phyloP scores from a whole-genome alignment of 2,113 vertebrate species.

The Chionomys nivalis region DNA sequence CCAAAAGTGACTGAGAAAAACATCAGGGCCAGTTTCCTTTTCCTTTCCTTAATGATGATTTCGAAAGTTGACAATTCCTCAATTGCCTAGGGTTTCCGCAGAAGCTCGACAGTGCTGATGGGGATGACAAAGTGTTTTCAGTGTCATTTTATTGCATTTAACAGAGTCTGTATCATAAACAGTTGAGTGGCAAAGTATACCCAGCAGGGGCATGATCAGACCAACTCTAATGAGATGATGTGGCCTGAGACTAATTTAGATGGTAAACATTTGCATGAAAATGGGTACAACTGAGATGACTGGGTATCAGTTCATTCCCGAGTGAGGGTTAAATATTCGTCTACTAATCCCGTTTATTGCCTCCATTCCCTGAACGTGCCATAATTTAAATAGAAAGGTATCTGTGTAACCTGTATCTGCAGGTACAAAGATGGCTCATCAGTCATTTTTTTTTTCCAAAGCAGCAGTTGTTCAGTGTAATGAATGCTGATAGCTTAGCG shows the following conservation, averaged over 20 bases:
- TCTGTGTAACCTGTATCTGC: background rate
- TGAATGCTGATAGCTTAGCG: background rate
- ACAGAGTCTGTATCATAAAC: slow-evolving; percentile 65
- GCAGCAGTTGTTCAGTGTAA: background rate
- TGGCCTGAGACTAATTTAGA: slow-evolving; percentile 74
- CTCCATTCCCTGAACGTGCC: slow-evolving; percentile 7
- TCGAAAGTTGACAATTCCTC: slow-evolving; percentile 49
- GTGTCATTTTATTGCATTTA: slow-evolving; percentile 70
- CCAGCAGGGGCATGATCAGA: slow-evolving; percentile 69
- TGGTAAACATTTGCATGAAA: slow-evolving; percentile 73
- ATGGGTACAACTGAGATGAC: slow-evolving; percentile 66
- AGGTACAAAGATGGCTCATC: background rate
- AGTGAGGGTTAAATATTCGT: slow-evolving; percentile 63
- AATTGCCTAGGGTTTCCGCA: slow-evolving; percentile 56
- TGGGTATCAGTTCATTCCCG: slow-evolving; percentile 65
- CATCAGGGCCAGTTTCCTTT: background rate
- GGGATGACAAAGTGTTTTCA: slow-evolving; percentile 64
- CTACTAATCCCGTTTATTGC: slow-evolving; percentile 49
- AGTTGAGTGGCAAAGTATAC: slow-evolving; percentile 66
- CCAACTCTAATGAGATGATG: slow-evolving; percentile 69
- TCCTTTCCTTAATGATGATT: slow-evolving; percentile 11
- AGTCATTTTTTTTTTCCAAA: slow-evolving; percentile 20
- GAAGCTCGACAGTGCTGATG: slow-evolving; percentile 55
- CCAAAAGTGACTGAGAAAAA: slow-evolving; percentile 45
- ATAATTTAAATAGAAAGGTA: slow-evolving; percentile 62